Evolutionary conservation across 2,888 invertebrate genomes (phyloP).

Genomic region (Drosophila phalerata): DNA sequence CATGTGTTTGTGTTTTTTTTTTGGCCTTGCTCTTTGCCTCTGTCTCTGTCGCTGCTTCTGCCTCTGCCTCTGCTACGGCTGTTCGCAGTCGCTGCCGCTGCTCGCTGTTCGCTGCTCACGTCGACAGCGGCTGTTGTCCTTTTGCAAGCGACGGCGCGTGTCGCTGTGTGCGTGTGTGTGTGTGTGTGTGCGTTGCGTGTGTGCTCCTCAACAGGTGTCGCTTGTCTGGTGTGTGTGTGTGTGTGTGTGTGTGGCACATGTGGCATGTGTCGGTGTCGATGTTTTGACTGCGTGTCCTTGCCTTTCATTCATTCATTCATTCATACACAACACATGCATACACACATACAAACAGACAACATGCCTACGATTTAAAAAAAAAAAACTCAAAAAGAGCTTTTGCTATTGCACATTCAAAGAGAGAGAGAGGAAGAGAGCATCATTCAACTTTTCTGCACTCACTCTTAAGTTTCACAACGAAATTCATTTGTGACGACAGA

Average conservation of each 20-base stretch:
- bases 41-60: constrained; percentile 2
- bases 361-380: constrained; percentile 7
- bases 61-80: constrained; percentile 33
- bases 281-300: constrained; percentile 66
- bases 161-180: constrained; percentile 57
- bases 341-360: constrained; percentile 3
- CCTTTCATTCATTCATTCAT: constrained; percentile 55
- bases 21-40: constrained; percentile 34
- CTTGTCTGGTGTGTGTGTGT: constrained; percentile 44
- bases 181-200: constrained; percentile 52
- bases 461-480: constrained; percentile 44
- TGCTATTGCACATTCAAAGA: constrained; percentile 6
- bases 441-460: constrained; percentile 21
- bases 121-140: constrained; percentile 71
- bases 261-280: constrained; percentile 61
- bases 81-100: constrained; percentile 35
- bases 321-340: constrained; percentile 29
- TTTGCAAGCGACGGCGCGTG: constrained; percentile 66
- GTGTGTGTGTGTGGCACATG: constrained; percentile 44
- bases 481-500: constrained; percentile 59
- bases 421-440: not conserved
- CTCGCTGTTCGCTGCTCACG: constrained; percentile 36
- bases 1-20: constrained; percentile 69
- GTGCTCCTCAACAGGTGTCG: constrained; percentile 74
- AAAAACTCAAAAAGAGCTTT: constrained; percentile 48